These are phyloP conservation scores for Leptinotarsa tumamoca DNA, from an alignment of 2,888 invertebrate genomes.

Conservation along the genomic window DNA sequence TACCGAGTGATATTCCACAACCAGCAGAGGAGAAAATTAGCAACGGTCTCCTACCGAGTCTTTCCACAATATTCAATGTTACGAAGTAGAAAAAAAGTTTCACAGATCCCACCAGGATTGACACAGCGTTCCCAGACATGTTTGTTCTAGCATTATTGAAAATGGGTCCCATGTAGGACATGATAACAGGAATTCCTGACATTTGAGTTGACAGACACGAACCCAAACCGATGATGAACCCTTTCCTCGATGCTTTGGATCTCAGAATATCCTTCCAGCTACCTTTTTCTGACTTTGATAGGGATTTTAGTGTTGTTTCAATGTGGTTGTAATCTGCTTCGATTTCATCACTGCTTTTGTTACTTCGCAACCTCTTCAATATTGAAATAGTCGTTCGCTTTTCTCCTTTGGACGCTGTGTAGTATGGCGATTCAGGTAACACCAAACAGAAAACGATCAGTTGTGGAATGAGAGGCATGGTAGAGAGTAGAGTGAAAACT, in stretches of 20 bases:
- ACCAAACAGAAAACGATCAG: constrained; percentile 23
- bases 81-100: constrained; percentile 78
- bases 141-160: constrained; percentile 29
- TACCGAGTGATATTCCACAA: constrained; percentile 73
- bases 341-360: constrained; percentile 28
- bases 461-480: constrained; percentile 10
- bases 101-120: constrained; percentile 81
- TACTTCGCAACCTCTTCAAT: constrained; percentile 25
- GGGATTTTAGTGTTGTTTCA: neutral
- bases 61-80: constrained; percentile 80
- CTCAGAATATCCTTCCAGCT: constrained; percentile 13
- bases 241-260: constrained; percentile 62
- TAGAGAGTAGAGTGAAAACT: constrained; percentile 26
- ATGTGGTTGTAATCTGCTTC: constrained; percentile 15
- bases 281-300: neutral
- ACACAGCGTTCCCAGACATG: constrained; percentile 71
- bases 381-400: constrained; percentile 18
- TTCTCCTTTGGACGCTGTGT: constrained; percentile 12
- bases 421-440: constrained; percentile 34
- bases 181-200: constrained; percentile 30
- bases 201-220: constrained; percentile 16
- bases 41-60: constrained; percentile 77
- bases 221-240: constrained; percentile 71
- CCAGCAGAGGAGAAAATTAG: constrained; percentile 76
- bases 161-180: constrained; percentile 33